Evolutionary conservation across 2,797 vertebrate species (phyloP), one percentile per base, ranked within the genome.

Genomic region (Scyliorhinus canicula): DNA sequence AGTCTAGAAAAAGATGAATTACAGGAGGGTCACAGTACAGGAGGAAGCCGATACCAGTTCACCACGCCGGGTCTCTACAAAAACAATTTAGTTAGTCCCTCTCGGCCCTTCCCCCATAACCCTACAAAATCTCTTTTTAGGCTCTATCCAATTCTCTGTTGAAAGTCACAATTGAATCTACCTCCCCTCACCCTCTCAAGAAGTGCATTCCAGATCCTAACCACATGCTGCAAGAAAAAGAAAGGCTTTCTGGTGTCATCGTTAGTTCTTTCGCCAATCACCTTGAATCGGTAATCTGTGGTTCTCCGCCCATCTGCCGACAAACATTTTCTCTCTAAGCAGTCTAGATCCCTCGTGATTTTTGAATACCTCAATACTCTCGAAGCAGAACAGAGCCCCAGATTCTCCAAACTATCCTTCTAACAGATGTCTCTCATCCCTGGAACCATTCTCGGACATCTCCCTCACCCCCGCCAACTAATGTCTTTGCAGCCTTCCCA

Each of bases 1-100:
- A 21, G 96, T 95, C 98, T 98, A 95, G 26, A 90, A 95, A 95
- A 63, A 95, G 95, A n/a, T 28, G 95, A 94, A 40, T 65, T 3
- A 65, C 12, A 74, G 31, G 0, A 71, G 2, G 11, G 69, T 71
- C 3, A 71, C 6, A 71, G 31, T 31, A 74, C 69, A 35, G 69
- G 67, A 31, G 9, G 35, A 74, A 8, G 11, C 31, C 11, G n/a
- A 12, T 12, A n/a, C n/a, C 9, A 74, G 31, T 74, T 74, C 31
- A 74, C 31, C 69, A 74, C 28, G 9, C 12, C 9, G 9, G 2
- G 31, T 74, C 31, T 12, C 35, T 12, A 74, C 69, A 74, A 71
- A 71, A 74, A 31, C 31, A 35, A 74, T 74, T 74, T 31, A 74
- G 69, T 9, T 35, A n/a, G 67, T 28, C 67, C 67, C 26, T 31